Conservation (phyloP, 1,140 invertebrate genomes). For the Lutraria rhynchaena region DNA sequence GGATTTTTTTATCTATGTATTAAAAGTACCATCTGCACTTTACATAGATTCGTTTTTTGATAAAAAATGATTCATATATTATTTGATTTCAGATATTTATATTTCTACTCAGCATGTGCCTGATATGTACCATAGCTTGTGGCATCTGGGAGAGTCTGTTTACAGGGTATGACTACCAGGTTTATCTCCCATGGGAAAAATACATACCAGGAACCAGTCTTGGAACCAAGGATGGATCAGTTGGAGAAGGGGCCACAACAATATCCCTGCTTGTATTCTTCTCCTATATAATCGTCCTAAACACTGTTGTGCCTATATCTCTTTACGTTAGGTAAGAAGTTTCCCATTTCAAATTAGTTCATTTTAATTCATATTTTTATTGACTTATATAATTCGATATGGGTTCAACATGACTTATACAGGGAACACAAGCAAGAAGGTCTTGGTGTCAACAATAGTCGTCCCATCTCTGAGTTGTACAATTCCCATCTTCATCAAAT, state of each 20-base stretch:
- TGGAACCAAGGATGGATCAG: slow-evolving; percentile 59
- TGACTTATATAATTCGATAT: no score
- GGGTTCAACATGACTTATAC: no score
- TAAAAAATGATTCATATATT: no score
- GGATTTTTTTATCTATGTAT: no score
- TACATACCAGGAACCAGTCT: slow-evolving; percentile 87
- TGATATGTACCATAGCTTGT: slow-evolving; percentile 98
- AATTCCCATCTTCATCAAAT: no score
- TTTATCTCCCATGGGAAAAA: slow-evolving; percentile 97
- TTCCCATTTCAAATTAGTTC: no score
- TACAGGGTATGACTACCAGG: slow-evolving; percentile 90
- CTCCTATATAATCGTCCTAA: slow-evolving; percentile 99
- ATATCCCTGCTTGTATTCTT: slow-evolving; percentile 99
- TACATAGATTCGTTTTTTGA: no score
- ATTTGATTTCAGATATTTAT: slow-evolving; percentile 94
- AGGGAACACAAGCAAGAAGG: no score
- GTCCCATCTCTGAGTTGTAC: no score
- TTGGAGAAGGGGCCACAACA: slow-evolving; percentile 90
- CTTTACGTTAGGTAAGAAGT: slow-evolving; percentile 97
- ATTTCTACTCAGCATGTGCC: slow-evolving; percentile 98
- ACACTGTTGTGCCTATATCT: slow-evolving; percentile 99
- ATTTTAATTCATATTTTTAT: no score
- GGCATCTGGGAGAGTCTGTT: slow-evolving; percentile 95
- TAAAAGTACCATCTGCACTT: no score
- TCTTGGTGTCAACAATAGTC: no score